Evolutionary conservation across 1,140 invertebrate species (phyloP), one percentile per base, ranked within the genome.

Genomic region (Agrypnia vestita): DNA sequence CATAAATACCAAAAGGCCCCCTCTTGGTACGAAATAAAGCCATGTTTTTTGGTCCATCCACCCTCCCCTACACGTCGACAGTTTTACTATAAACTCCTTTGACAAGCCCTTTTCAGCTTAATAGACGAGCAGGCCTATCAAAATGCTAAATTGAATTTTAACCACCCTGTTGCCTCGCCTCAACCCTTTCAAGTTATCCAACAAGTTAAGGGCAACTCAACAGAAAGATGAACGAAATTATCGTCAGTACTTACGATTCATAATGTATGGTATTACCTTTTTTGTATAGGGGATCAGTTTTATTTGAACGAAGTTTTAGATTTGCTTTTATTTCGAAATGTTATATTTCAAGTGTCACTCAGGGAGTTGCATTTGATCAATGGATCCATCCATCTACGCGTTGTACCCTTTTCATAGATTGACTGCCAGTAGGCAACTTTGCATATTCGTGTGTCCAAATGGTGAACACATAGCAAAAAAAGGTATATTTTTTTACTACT

Each of bases 121-220:
- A 73, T 73, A 53, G 69, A 73, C 64, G 46, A 47, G 46, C 46
- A 53, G 69, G 69, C 51, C 69, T 53, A 73, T 73, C 69, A 73
- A 73, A 73, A 53, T 73, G 69, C 49, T 53, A 73, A 73, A 73
- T 73, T 53, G 69, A 73, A 53, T 73, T 53, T 53, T 17, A 73
- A 21, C 69, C 69, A 49, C 47, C 69, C 15, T 53, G 59, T 62
- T 25, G 59, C 59, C 19, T 6, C 25, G 19, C 19, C 19, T n/a
- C 8, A 4, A 6, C 21, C 0, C 0, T 12, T 4, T 25, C 19
- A 21, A 62, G 9, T 25, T 11, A 10, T 4, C 15, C 0, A 0
- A 0, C 13, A 1, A 56, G 53, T 19, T n/a, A 56, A 56, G 25
- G 11, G 0, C 53, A 56, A 15, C 3, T 19, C 19, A 35, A 35